These are phyloP conservation scores for Acrocephalus kingi DNA, from an alignment of 2,113 vertebrate genomes.

Conservation along the genomic window DNA sequence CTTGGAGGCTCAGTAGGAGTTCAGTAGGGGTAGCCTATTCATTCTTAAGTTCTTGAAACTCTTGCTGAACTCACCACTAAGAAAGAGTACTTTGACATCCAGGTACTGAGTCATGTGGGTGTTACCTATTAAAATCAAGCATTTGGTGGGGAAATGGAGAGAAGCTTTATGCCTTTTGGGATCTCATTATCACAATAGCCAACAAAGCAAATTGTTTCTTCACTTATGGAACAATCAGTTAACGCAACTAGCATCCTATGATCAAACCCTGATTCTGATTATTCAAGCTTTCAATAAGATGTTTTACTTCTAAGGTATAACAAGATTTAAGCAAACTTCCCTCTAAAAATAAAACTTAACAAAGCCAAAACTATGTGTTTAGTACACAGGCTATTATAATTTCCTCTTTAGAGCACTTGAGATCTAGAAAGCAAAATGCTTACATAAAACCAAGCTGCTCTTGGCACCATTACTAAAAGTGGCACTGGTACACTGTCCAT, in stretches of 20 bases:
- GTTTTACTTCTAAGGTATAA: background rate
- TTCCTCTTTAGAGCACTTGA: background rate
- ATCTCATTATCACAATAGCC: background rate
- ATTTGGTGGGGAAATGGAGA: background rate
- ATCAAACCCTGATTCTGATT: background rate
- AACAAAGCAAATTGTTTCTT: background rate
- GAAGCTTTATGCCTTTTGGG: background rate
- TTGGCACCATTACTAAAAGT: background rate
- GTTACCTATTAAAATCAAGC: background rate
- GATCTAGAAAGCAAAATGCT: background rate
- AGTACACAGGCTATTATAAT: background rate
- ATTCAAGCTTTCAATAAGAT: background rate
- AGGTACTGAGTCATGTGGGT: background rate
- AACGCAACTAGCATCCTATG: background rate
- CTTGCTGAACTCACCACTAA: background rate
- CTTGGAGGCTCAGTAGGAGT: background rate
- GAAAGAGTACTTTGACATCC: background rate
- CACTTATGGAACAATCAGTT: background rate
- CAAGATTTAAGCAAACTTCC: background rate
- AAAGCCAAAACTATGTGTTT: background rate
- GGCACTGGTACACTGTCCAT: background rate
- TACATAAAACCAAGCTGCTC: background rate
- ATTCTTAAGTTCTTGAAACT: background rate
- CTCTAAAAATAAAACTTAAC: background rate
- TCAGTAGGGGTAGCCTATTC: background rate